Evolutionary conservation across 1,140 invertebrate genomes (phyloP).

Genomic region (Aphelenchoides fujianensis): DNA sequence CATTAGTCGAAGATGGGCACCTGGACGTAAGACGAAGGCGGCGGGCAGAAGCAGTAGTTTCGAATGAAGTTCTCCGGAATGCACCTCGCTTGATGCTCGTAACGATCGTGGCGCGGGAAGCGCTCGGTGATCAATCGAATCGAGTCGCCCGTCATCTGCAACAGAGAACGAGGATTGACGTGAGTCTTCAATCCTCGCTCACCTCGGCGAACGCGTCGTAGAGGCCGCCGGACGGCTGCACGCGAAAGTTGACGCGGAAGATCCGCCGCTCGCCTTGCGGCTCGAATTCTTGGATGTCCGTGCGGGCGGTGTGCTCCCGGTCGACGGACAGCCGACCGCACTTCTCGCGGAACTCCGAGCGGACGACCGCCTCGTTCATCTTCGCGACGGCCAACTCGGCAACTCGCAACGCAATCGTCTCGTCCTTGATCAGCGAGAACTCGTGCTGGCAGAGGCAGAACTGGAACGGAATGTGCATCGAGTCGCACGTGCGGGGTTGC

Average conservation of each 20-base stretch:
- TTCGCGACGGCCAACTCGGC: neutral
- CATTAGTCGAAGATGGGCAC: too few relatives aligned
- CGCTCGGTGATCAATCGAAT: neutral
- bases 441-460: slow-evolving; percentile 14
- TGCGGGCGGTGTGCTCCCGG: neutral
- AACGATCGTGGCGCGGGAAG: slow-evolving; percentile 14
- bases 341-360: neutral
- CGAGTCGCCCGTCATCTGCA: neutral
- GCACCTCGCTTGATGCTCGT: slow-evolving; percentile 10
- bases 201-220: slow-evolving; percentile 9
- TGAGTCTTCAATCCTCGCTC: neutral
- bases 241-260: neutral
- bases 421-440: neutral
- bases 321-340: neutral
- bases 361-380: neutral
- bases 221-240: slow-evolving; percentile 4
- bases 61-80: neutral
- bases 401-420: neutral
- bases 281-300: neutral
- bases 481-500: slow-evolving; percentile 16
- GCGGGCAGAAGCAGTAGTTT: slow-evolving; percentile 13
- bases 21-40: too few relatives aligned
- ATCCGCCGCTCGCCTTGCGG: neutral
- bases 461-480: neutral
- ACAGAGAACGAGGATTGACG: neutral